These are phyloP conservation scores for Sarcophaga variegata DNA, from an alignment of 2,888 invertebrate genomes.

Conservation along the genomic window DNA sequence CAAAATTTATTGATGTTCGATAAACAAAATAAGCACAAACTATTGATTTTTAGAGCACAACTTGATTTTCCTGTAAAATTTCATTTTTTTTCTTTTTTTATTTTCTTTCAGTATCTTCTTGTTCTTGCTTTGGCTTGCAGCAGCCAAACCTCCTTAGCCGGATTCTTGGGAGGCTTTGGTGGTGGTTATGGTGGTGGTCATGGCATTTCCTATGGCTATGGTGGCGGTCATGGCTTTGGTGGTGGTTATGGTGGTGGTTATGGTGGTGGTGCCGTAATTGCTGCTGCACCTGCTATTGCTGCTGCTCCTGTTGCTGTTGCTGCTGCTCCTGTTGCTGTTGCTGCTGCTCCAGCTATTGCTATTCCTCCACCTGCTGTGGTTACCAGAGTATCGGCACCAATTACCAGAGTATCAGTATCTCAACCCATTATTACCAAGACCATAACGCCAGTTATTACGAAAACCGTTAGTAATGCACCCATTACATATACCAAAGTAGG, in stretches of 20 bases:
- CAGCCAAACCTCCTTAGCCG: constrained; percentile 72
- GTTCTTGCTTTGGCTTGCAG: constrained; percentile 73
- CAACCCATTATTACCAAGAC: constrained; percentile 74
- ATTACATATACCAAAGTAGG: constrained; percentile 70
- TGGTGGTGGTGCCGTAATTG: constrained; percentile 67
- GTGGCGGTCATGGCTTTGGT: constrained; percentile 31
- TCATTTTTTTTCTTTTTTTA: not conserved
- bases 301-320: not conserved
- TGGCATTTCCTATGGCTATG: not conserved
- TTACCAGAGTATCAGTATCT: constrained; percentile 69
- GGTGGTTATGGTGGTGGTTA: constrained; percentile 42
- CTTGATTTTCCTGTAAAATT: no score
- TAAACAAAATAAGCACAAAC: no score
- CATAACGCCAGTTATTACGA: constrained; percentile 71
- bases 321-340: constrained; percentile 75
- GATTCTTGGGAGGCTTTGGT: constrained; percentile 72
- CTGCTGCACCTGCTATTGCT: constrained; percentile 40
- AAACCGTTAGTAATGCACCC: constrained; percentile 66
- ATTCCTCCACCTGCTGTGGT: constrained; percentile 63
- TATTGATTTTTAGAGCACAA: no score
- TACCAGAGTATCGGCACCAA: constrained; percentile 70
- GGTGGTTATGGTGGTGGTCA: constrained; percentile 67
- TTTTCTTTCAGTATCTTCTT: constrained; percentile 72
- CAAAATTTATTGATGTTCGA: no score
- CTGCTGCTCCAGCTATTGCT: constrained; percentile 67